A percentile compares a stretch with the other conserved stretches of the same genome.
Evolutionary conservation across 2,888 invertebrate genomes (phyloP).

Genomic region (Leptopilina syphax): DNA sequence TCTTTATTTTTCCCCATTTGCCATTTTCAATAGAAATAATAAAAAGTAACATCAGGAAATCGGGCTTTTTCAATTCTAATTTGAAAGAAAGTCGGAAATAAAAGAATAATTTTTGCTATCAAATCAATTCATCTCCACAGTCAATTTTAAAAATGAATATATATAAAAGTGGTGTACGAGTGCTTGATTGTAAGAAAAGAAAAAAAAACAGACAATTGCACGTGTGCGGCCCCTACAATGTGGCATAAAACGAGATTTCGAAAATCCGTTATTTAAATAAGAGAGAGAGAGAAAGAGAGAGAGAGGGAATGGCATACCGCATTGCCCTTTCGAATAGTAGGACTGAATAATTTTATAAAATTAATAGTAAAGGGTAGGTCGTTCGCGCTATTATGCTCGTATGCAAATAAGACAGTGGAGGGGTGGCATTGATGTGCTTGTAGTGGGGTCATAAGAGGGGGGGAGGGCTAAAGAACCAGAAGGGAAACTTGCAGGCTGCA

Average conservation of each 20-base stretch:
- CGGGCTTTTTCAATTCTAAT: background rate
- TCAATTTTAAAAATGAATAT: slow-evolving; percentile 34
- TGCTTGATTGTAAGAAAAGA: slow-evolving; percentile 26
- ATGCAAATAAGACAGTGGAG: slow-evolving; percentile 70
- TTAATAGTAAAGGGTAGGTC: slow-evolving; percentile 74
- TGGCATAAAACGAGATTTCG: slow-evolving; percentile 74
- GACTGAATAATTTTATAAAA: slow-evolving; percentile 75
- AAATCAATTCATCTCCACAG: slow-evolving; percentile 33
- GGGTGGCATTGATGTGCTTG: slow-evolving; percentile 40
- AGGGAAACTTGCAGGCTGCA: slow-evolving; percentile 67
- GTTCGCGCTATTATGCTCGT: slow-evolving; percentile 72
- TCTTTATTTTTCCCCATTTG: too few species aligned
- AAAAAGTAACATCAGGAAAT: background rate
- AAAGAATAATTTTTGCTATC: slow-evolving; percentile 27
- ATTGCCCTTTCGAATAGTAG: slow-evolving; percentile 57
- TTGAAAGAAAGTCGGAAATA: slow-evolving; percentile 10
- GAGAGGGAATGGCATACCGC: slow-evolving; percentile 52
- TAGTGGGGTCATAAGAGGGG: slow-evolving; percentile 49
- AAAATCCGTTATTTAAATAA: slow-evolving; percentile 77
- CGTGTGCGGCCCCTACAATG: slow-evolving; percentile 56
- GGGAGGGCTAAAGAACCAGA: slow-evolving; percentile 51
- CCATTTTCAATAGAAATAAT: too few species aligned
- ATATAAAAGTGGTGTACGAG: background rate
- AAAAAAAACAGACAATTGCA: slow-evolving; percentile 43
- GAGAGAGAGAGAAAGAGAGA: slow-evolving; percentile 50